A percentile compares a stretch with the other conserved stretches of the same genome.
Evolutionary conservation across 2,888 invertebrate species (phyloP).

Genomic region (Lithophane leautieri): DNA sequence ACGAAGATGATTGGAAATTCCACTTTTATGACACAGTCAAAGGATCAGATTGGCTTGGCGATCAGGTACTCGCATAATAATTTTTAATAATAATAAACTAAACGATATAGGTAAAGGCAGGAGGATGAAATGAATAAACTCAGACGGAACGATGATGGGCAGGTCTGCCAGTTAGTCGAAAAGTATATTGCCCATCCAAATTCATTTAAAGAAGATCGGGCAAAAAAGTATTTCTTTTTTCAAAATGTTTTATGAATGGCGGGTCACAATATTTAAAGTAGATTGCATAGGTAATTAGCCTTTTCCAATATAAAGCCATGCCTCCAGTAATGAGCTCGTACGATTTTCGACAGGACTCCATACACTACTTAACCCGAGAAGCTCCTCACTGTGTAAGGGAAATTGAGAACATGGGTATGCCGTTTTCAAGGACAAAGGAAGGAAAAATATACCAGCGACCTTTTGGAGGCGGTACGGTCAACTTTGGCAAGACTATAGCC

Average conservation of each 20-base stretch:
- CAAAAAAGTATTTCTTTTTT: not conserved
- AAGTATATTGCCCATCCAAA: not conserved
- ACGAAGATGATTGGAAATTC: constrained; percentile 98
- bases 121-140: not conserved
- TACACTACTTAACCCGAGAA: constrained; percentile 98
- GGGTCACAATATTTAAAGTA: not conserved
- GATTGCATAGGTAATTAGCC: not conserved
- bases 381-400: constrained; percentile 96
- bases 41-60: constrained; percentile 99
- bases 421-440: constrained; percentile 98
- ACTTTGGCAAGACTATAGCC: constrained; percentile 98
- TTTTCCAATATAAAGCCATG: not conserved
- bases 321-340: not conserved
- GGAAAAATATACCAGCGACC: constrained; percentile 99
- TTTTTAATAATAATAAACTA: not conserved
- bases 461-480: constrained; percentile 98
- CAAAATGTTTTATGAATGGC: not conserved
- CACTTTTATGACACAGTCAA: constrained; percentile 99
- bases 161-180: not conserved
- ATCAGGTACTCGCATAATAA: constrained; percentile 90
- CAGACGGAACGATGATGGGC: not conserved
- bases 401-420: constrained; percentile 98
- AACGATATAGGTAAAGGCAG: not conserved
- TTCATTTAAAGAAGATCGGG: not conserved
- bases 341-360: constrained; percentile 93